Evolutionary conservation across 2,888 invertebrate genomes (phyloP), one percentile per base, ranked within the genome.

Genomic region (Nemoura dubitans): DNA sequence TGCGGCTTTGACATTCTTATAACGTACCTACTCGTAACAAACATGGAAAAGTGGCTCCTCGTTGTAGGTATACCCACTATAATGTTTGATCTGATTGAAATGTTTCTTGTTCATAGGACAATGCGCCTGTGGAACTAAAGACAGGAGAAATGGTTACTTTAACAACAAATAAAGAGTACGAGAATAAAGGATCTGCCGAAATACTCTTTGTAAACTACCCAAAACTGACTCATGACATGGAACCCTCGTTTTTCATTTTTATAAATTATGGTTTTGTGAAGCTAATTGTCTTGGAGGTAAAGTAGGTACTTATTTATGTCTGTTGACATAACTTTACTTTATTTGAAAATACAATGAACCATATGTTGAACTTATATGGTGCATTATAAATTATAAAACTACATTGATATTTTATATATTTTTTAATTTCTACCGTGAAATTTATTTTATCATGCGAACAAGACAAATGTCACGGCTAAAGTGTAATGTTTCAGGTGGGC

Each of bases 231-330:
- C 86, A 87, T 27, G 81, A 81, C 0, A 86, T 89, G 3, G 86
- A 88, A 25, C 87, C 86, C 14, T 87, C 88, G 14, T 89, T 89
- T 83, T 86, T 83, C 21, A 86, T 89, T 2, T 87, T 86, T 76
- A 86, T 89, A 25, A 89, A 89, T 83, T 88, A 87, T 76, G 89
- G 89, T 0, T 83, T 89, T 28, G 88, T 89, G 21, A 87, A 88
- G 21, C 87, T 89, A 10, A 85, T 76, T 16, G 89, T 89, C 76
- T 59, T 59, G 59, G 59, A 59, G 59, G 59, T 59, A 59, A 36
- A 10, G 59, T 59, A 59, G n/a, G n/a, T 59, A 59, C 14, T 59
- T 59, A 59, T 59, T 59, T 59, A 59, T 36, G 36, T 36, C 10
- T 36, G 36, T 36, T 6, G n/a, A n/a, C n/a, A n/a, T n/a, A n/a